A percentile compares a stretch with the other conserved stretches of the same genome.
These are phyloP conservation scores for Cylas formicarius DNA, from an alignment of 1,140 invertebrate species.

Conservation along the genomic window DNA sequence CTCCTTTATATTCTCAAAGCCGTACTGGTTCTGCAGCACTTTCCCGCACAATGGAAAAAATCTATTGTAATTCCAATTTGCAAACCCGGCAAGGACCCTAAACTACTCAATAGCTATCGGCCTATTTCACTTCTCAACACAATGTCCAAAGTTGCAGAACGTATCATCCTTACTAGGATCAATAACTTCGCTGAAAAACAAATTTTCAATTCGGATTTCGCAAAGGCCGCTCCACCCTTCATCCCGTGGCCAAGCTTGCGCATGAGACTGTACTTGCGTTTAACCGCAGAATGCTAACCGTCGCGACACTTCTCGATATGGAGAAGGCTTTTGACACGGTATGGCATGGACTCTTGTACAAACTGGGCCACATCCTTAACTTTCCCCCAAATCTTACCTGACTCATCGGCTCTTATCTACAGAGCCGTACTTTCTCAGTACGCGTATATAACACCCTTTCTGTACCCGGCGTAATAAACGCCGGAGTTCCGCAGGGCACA, in stretches of 20 bases:
- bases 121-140: conserved; percentile 37
- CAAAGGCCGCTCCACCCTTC: background rate
- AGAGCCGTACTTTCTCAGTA: conserved; percentile 27
- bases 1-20: conserved; percentile 31
- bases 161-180: no score
- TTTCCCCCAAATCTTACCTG: conserved; percentile 21
- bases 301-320: conserved; percentile 29
- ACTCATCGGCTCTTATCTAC: conserved; percentile 28
- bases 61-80: conserved; percentile 32
- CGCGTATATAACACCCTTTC: conserved; percentile 21
- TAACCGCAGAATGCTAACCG: conserved; percentile 16
- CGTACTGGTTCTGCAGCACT: conserved; percentile 23
- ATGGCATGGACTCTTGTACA: conserved; percentile 33
- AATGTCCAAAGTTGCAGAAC: conserved; percentile 36
- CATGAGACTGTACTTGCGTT: conserved; percentile 12
- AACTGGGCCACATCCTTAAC: conserved; percentile 20
- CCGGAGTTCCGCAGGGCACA: conserved; percentile 31
- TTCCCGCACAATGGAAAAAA: conserved; percentile 31
- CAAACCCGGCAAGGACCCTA: conserved; percentile 34
- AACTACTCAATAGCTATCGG: conserved; percentile 28
- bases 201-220: conserved; percentile 40
- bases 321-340: conserved; percentile 38
- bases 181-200: no score
- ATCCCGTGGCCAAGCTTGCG: conserved; percentile 15
- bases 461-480: conserved; percentile 13